These are phyloP conservation scores for Drosophila diplacantha DNA, from an alignment of 2,888 invertebrate genomes.

Conservation along the genomic window DNA sequence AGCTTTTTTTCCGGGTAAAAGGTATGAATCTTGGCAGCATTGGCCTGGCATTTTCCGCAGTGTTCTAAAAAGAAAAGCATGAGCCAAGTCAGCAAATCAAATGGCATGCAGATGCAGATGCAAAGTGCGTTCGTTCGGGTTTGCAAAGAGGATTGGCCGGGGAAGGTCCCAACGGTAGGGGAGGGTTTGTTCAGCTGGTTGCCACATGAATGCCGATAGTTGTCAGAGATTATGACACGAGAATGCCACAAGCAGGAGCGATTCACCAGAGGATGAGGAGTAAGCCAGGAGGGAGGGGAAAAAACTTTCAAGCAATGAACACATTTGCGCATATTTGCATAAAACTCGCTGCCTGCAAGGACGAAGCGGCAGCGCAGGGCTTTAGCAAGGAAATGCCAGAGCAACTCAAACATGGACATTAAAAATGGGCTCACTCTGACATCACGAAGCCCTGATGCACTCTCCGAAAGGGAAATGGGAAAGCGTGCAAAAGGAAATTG, in stretches of 20 bases:
- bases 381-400: conserved; percentile 29
- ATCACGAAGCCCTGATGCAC: conserved; percentile 24
- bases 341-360: conserved; percentile 54
- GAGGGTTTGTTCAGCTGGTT: conserved; percentile 36
- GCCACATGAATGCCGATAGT: conserved; percentile 65
- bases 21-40: background rate
- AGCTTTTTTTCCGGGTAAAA: no score
- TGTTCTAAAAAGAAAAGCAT: conserved; percentile 16
- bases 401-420: conserved; percentile 46
- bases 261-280: conserved; percentile 8
- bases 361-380: conserved; percentile 20
- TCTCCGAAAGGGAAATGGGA: conserved; percentile 26
- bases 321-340: conserved; percentile 71
- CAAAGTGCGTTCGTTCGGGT: conserved; percentile 33
- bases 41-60: conserved; percentile 1
- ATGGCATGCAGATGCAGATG: conserved; percentile 48
- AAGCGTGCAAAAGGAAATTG: conserved; percentile 20
- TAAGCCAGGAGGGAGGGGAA: conserved; percentile 27
- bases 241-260: conserved; percentile 35
- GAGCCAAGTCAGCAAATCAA: conserved; percentile 60
- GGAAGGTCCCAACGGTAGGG: background rate
- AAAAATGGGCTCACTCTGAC: conserved; percentile 27
- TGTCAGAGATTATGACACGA: conserved; percentile 72
- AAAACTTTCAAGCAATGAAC: conserved; percentile 68
- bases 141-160: conserved; percentile 27